Evolutionary conservation across 2,888 invertebrate genomes (phyloP), one percentile per base, ranked within the genome.

Genomic region (Chalcosyrphus nemorum): DNA sequence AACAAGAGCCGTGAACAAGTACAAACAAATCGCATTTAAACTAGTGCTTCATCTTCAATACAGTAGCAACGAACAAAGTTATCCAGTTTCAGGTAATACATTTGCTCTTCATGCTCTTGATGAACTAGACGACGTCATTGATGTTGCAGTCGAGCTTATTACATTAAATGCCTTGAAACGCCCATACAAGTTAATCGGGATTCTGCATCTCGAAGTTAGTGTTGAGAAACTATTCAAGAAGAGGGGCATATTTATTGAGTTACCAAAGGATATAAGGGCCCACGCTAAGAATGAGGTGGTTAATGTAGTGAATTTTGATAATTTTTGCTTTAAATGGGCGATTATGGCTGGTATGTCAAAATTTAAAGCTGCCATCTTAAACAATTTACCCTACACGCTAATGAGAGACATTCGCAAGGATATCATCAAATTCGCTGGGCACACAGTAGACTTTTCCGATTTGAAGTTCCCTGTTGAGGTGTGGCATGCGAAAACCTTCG

Each of bases 251-350:
- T 32, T 17, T 17, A 6, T 54, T 4, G 1, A 1, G 11, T 15
- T 54, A 11, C 54, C 54, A 1, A 4, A 7, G 4, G 29, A 38
- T 19, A 57, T 57, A 0, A 11, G n/a, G n/a, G n/a, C n/a, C n/a
- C n/a, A n/a, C n/a, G n/a, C n/a, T n/a, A n/a, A n/a, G 2, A 5
- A 13, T 1, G 2, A 15, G 2, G 56, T 57, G 4, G n/a, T 57
- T 11, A 57, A 57, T 13, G 24, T 57, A 13, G 19, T 38, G 2
- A 57, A 57, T 15, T 57, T 21, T 13, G 56, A 57, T 27, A 38
- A 57, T 13, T 57, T 38, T 4, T 57, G 56, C 38, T 57, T 57
- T 21, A 57, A 57, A 21, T 57, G 56, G 56, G 32, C 56, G 1
- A 9, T 57, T 11, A 38, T 57, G 19, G 13, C 6, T 7, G 17